phyloP scores from a whole-genome alignment of 2,888 invertebrate genomes.

The Drosophila aldrichi region DNA sequence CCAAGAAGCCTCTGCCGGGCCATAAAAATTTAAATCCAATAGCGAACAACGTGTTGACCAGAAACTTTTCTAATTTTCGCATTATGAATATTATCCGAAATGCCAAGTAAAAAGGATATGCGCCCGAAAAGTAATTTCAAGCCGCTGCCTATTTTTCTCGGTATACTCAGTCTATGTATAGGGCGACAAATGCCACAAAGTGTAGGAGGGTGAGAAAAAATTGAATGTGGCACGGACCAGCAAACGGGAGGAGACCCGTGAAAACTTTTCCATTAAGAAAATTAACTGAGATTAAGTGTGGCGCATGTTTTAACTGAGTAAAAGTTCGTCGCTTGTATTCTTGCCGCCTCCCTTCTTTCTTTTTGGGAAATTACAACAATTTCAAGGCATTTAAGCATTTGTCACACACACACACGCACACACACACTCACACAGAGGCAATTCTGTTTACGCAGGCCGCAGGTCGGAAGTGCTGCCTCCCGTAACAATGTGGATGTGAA shows the following conservation, averaged over 20 bases:
- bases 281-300: conserved; percentile 83
- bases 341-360: conserved; percentile 9
- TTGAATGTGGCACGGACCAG: conserved; percentile 32
- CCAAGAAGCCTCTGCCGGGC: neutral
- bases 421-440: conserved; percentile 27
- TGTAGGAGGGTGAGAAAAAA: conserved; percentile 18
- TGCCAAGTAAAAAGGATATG: conserved; percentile 12
- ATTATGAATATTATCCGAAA: conserved; percentile 76
- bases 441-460: conserved; percentile 34
- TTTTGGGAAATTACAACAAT: conserved; percentile 66
- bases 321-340: conserved; percentile 44
- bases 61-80: conserved; percentile 79
- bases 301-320: conserved; percentile 58
- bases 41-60: conserved; percentile 25
- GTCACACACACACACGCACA: conserved; percentile 56
- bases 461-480: conserved; percentile 53
- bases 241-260: conserved; percentile 48
- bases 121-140: conserved; percentile 44
- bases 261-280: conserved; percentile 84
- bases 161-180: conserved; percentile 26
- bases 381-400: conserved; percentile 78
- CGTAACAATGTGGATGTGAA: conserved; percentile 42
- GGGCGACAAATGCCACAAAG: conserved; percentile 50
- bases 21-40: conserved; percentile 63
- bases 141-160: conserved; percentile 14